These are phyloP conservation scores for Coenobita brevimanus DNA, from an alignment of 1,140 invertebrate species.

Conservation along the genomic window DNA sequence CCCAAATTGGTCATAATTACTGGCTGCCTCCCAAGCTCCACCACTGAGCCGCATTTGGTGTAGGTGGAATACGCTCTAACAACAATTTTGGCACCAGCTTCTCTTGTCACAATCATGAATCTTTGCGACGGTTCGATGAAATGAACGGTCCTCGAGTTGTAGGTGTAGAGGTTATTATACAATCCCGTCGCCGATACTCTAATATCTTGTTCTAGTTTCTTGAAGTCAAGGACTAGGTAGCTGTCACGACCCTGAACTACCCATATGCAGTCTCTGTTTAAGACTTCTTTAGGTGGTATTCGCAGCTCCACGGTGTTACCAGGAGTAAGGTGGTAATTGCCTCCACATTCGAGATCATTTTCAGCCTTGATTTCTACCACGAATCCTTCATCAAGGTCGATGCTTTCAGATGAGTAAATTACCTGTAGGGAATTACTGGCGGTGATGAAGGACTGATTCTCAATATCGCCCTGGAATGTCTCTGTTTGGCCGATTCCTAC, in stretches of 20 bases:
- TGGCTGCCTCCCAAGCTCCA: background rate
- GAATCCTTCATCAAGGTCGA: background rate
- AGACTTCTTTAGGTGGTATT: background rate
- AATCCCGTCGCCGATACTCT: conserved; percentile 23
- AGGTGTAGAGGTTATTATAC: conserved; percentile 26
- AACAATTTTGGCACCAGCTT: conserved; percentile 11
- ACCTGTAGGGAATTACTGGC: conserved; percentile 8
- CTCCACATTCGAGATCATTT: conserved; percentile 8
- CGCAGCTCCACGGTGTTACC: background rate
- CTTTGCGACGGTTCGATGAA: conserved; percentile 39
- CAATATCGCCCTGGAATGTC: background rate
- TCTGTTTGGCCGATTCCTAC: background rate
- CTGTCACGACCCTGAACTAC: conserved; percentile 24
- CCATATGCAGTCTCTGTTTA: conserved; percentile 19
- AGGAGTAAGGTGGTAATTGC: conserved; percentile 5
- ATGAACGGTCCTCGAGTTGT: conserved; percentile 32
- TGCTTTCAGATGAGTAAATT: background rate
- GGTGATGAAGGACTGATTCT: background rate
- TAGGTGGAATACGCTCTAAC: conserved; percentile 8
- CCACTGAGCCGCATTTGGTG: conserved; percentile 5
- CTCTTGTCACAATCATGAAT: conserved; percentile 38
- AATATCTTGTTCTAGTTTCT: conserved; percentile 11
- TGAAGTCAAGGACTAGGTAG: conserved; percentile 35
- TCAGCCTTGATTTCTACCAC: background rate
- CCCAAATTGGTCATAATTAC: conserved; percentile 22